Conservation (phyloP, 1,140 invertebrate species). For the Tetragonula clypearis region DNA sequence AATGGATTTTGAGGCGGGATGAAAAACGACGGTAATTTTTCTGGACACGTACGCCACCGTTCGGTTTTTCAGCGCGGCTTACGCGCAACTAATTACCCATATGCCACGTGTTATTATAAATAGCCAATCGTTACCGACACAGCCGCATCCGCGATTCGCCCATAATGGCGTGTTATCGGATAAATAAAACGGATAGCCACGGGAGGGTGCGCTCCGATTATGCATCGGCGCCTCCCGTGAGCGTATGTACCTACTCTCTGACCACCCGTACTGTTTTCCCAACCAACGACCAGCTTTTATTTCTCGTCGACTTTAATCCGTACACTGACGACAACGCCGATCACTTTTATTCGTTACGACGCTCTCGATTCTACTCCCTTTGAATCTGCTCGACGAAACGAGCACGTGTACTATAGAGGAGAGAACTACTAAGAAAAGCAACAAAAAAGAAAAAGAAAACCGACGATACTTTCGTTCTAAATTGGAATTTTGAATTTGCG, state of each 20-base stretch:
- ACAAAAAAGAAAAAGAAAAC: not conserved
- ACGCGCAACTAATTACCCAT: constrained; percentile 81
- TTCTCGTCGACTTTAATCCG: constrained; percentile 51
- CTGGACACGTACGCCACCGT: constrained; percentile 58
- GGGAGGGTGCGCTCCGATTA: constrained; percentile 75
- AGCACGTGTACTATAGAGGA: no score
- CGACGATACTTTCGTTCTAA: not conserved
- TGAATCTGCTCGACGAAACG: constrained; percentile 7
- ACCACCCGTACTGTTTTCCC: constrained; percentile 46
- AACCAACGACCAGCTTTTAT: constrained; percentile 51
- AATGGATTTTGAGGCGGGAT: constrained; percentile 56
- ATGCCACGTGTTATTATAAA: constrained; percentile 81
- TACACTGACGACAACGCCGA: constrained; percentile 39
- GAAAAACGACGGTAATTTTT: constrained; percentile 67
- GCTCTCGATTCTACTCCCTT: constrained; percentile 20
- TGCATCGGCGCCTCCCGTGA: constrained; percentile 67
- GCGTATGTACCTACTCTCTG: constrained; percentile 55
- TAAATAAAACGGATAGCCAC: constrained; percentile 79
- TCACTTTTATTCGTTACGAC: constrained; percentile 59
- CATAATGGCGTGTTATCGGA: constrained; percentile 81
- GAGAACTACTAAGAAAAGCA: not conserved
- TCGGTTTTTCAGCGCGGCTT: constrained; percentile 69
- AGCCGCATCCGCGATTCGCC: constrained; percentile 78
- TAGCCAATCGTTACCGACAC: constrained; percentile 81
- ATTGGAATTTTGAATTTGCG: not conserved